Conservation (phyloP, 1,140 invertebrate genomes). For the Zeugodacus cucurbitae region DNA sequence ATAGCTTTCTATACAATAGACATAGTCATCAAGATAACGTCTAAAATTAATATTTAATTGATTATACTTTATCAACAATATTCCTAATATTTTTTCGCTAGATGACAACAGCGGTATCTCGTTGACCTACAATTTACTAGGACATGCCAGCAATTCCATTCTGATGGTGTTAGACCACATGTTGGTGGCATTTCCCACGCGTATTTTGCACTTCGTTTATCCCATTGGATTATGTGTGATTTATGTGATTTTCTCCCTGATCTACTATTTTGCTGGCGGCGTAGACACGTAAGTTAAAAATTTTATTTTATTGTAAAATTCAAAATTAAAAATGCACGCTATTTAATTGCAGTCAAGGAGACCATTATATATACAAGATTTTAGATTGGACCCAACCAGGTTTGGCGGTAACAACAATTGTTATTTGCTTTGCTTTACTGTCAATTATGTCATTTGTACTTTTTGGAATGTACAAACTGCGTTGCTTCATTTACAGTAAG, state of each 20-base stretch:
- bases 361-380: slow-evolving; percentile 56
- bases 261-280: slow-evolving; percentile 79
- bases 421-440: slow-evolving; percentile 51
- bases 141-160: slow-evolving; percentile 78
- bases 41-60: no score
- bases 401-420: slow-evolving; percentile 51
- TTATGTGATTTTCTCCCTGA: slow-evolving; percentile 76
- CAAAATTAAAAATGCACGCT: no score
- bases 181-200: slow-evolving; percentile 75
- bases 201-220: slow-evolving; percentile 77
- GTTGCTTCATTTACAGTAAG: slow-evolving; percentile 27
- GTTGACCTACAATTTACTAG: slow-evolving; percentile 72
- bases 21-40: no score
- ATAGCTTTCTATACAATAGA: no score
- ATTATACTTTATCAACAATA: no score
- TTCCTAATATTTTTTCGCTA: neutral
- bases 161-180: slow-evolving; percentile 79
- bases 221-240: slow-evolving; percentile 70
- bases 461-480: slow-evolving; percentile 42
- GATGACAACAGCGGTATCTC: neutral
- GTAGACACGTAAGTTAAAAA: slow-evolving; percentile 68
- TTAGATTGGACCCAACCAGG: slow-evolving; percentile 57
- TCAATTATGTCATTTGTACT: slow-evolving; percentile 38
- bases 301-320: neutral
- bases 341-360: slow-evolving; percentile 46